Evolutionary conservation across 2,888 invertebrate genomes (phyloP).

Genomic region (Leucoma salicis): DNA sequence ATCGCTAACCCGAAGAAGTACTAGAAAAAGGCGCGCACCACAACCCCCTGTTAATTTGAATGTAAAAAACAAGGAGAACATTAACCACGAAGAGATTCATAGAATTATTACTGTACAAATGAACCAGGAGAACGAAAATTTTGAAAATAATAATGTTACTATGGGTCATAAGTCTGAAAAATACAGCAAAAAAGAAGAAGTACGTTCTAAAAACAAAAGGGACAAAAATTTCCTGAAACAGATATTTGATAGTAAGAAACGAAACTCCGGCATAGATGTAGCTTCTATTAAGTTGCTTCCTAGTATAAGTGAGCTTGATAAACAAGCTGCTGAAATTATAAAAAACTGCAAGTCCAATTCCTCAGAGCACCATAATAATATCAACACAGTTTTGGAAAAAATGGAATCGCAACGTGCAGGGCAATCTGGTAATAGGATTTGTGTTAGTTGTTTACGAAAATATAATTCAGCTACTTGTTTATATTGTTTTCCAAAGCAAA

Average conservation of each 20-base stretch:
- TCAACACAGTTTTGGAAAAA: slow-evolving; percentile 8
- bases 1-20: slow-evolving; percentile 36
- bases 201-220: slow-evolving; percentile 52
- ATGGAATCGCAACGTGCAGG: slow-evolving; percentile 18
- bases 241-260: slow-evolving; percentile 70
- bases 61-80: slow-evolving; percentile 40
- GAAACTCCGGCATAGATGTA: slow-evolving; percentile 58
- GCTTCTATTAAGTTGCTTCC: slow-evolving; percentile 83
- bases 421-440: slow-evolving; percentile 54
- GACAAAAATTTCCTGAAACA: slow-evolving; percentile 82
- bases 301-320: slow-evolving; percentile 90
- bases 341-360: slow-evolving; percentile 69
- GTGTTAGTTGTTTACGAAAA: slow-evolving; percentile 62
- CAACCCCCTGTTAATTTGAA: slow-evolving; percentile 65
- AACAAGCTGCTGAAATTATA: slow-evolving; percentile 89
- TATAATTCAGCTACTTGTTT: slow-evolving; percentile 56
- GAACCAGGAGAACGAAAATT: slow-evolving; percentile 33
- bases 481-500: slow-evolving; percentile 47
- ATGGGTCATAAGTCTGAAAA: slow-evolving; percentile 52
- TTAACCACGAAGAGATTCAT: slow-evolving; percentile 12
- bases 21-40: slow-evolving; percentile 79
- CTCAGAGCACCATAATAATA: slow-evolving; percentile 39
- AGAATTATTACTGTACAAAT: slow-evolving; percentile 33
- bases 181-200: slow-evolving; percentile 48
- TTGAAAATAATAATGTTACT: slow-evolving; percentile 22